Conservation (phyloP, 2,888 invertebrate genomes). For the Tethea ocularis region DNA sequence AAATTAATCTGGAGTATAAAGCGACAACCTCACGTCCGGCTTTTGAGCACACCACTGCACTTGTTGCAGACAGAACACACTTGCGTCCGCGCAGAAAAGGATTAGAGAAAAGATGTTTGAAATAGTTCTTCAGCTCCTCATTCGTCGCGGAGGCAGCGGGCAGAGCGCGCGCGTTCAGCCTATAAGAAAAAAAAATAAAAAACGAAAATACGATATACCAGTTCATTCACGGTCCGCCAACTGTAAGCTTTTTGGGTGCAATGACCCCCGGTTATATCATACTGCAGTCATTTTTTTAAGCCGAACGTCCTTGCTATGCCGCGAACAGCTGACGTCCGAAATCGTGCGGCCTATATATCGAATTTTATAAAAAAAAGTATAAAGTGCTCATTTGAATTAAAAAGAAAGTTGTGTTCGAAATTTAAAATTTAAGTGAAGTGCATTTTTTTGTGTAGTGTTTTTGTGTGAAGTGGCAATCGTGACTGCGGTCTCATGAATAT, state of each 20-base stretch:
- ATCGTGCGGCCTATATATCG: neutral
- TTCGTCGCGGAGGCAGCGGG: slow-evolving; percentile 73
- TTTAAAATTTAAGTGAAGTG: slow-evolving; percentile 34
- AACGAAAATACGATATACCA: slow-evolving; percentile 55
- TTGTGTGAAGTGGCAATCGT: slow-evolving; percentile 35
- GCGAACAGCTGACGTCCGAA: slow-evolving; percentile 64
- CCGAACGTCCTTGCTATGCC: slow-evolving; percentile 67
- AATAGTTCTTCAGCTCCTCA: slow-evolving; percentile 79
- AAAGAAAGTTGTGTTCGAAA: slow-evolving; percentile 22
- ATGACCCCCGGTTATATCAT: slow-evolving; percentile 60
- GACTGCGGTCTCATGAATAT: slow-evolving; percentile 9
- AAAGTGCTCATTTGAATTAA: slow-evolving; percentile 1
- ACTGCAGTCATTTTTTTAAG: slow-evolving; percentile 51
- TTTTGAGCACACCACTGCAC: slow-evolving; percentile 54
- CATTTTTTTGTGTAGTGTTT: slow-evolving; percentile 39
- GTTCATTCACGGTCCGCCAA: slow-evolving; percentile 70
- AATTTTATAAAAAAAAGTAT: neutral
- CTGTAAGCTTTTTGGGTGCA: slow-evolving; percentile 56
- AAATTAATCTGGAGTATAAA: slow-evolving; percentile 47
- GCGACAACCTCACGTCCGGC: slow-evolving; percentile 52
- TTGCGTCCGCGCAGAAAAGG: slow-evolving; percentile 69
- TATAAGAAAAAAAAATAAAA: slow-evolving; percentile 39
- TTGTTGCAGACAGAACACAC: slow-evolving; percentile 55
- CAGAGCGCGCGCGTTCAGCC: slow-evolving; percentile 65
- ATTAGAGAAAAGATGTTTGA: slow-evolving; percentile 81